Base-by-base conservation (phyloP, 2,113 vertebrate genomes). In the Peromyscus californicus region DNA sequence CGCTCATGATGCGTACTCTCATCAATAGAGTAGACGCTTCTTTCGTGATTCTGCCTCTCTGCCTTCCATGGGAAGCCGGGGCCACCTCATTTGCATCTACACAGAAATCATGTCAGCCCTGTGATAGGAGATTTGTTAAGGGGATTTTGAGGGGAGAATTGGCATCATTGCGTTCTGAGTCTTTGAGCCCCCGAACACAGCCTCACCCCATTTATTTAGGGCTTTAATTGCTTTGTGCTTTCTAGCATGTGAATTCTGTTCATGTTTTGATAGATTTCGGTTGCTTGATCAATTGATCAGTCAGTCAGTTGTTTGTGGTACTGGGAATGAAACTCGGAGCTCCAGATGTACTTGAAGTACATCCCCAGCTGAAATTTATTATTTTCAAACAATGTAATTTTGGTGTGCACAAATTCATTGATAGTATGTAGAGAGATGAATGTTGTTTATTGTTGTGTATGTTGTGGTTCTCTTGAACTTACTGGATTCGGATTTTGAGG, bases 321-420 rank as follows among this genome's bases (percentile, higher is more conserved):
- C 12, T 80, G 63, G 24, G 5, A 8, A 42, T 82, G 45, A 51
- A 75, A 85, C 39, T 4, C 65, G 19, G 63, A 67, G 63, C 24
- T 29, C 26, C 48, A 70, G n/a, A 75, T n/a, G 13, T 70, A 12
- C 4, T n/a, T 74, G 17, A 84, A 31, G 39, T 51, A 26, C 42
- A 51, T 15, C 29, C 54, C 4, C 10, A 54, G 26, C 17, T 54
- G 65, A 87, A 87, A 87, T 51, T 51, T 36, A 33, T 51, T 48
- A 74, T 84, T 51, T 84, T 82, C 48, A 26, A 89, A 45, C n/a
- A 85, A 85, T 65, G 33, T 57, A 63, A 72, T 89, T 91, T 91
- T 91, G 36, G 36, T 78, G 15, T 80, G 54, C 7, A 36, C 2
- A 4, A 59, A 63, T 59, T 89, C 9, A 74, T 92, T 51, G 16